Conservation (phyloP, 1,140 invertebrate species). For the Lepidurus packardi region DNA sequence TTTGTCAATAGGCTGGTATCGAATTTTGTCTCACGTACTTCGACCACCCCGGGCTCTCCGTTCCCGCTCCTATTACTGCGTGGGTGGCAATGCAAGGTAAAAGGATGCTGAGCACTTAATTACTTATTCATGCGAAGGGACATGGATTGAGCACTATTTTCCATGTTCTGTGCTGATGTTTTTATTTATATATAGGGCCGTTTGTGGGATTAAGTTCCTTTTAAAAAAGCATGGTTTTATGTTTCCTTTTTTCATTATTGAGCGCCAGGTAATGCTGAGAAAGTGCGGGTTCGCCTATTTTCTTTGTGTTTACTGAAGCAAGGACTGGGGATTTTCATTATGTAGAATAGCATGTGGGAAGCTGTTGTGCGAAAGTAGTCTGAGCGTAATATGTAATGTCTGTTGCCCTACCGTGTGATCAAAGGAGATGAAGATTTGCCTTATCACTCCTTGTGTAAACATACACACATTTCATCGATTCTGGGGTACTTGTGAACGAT, state of each 20-base stretch:
- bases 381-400: background rate
- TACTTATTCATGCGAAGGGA: background rate
- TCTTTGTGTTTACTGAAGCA: background rate
- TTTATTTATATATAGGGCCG: background rate
- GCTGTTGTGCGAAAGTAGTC: background rate
- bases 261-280: background rate
- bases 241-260: background rate
- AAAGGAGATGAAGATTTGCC: background rate
- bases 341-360: background rate
- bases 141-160: background rate
- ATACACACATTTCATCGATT: background rate
- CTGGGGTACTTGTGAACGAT: background rate
- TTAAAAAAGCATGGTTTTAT: background rate
- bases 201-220: background rate
- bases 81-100: constrained; percentile 55
- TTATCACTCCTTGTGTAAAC: background rate
- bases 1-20: constrained; percentile 53
- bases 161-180: background rate
- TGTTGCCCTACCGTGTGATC: background rate
- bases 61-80: constrained; percentile 57
- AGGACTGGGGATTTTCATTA: background rate
- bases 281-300: background rate
- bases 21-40: constrained; percentile 82
- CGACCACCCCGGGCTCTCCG: constrained; percentile 72
- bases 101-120: background rate